Evolutionary conservation across 2,797 vertebrate genomes (phyloP).

Genomic region (Xenopus petersii): DNA sequence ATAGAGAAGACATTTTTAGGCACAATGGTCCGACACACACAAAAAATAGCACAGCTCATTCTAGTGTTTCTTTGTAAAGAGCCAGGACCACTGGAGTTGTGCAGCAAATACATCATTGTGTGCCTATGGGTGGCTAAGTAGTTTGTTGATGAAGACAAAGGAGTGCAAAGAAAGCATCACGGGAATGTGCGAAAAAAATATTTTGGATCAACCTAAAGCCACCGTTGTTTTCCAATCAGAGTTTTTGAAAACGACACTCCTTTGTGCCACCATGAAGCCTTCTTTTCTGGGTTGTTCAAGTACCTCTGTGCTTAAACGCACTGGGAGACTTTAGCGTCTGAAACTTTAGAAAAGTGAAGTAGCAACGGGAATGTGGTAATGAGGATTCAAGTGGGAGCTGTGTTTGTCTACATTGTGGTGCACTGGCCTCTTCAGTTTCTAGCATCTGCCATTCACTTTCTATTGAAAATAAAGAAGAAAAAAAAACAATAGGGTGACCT

Average conservation of each 20-base stretch:
- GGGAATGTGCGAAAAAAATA: neutral
- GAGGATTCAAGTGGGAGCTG: constrained; percentile 27
- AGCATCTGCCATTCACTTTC: constrained; percentile 21
- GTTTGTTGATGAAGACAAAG: constrained; percentile 17
- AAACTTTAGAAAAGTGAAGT: constrained; percentile 27
- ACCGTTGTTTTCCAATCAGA: constrained; percentile 9
- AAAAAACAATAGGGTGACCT: too few relatives aligned
- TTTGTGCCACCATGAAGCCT: constrained; percentile 19
- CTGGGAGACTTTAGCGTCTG: constrained; percentile 28
- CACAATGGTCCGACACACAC: constrained; percentile 42
- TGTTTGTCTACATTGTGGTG: constrained; percentile 38
- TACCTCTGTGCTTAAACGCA: constrained; percentile 11
- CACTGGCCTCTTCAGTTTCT: constrained; percentile 9
- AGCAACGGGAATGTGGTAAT: constrained; percentile 33
- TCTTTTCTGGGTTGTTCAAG: constrained; percentile 10
- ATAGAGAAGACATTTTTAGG: constrained; percentile 56
- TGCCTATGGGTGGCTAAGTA: constrained; percentile 40
- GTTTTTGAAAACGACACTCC: constrained; percentile 28
- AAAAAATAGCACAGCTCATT: constrained; percentile 31
- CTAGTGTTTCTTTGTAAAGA: constrained; percentile 40
- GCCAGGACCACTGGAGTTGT: constrained; percentile 41
- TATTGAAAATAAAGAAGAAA: neutral
- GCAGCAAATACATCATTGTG: constrained; percentile 21
- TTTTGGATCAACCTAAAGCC: constrained; percentile 36
- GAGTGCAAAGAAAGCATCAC: constrained; percentile 17